Percentiles rank a stretch among this genome's conserved stretches.
Evolutionary conservation across 2,113 vertebrate species (phyloP).

Genomic region (Brachirus orientalis): DNA sequence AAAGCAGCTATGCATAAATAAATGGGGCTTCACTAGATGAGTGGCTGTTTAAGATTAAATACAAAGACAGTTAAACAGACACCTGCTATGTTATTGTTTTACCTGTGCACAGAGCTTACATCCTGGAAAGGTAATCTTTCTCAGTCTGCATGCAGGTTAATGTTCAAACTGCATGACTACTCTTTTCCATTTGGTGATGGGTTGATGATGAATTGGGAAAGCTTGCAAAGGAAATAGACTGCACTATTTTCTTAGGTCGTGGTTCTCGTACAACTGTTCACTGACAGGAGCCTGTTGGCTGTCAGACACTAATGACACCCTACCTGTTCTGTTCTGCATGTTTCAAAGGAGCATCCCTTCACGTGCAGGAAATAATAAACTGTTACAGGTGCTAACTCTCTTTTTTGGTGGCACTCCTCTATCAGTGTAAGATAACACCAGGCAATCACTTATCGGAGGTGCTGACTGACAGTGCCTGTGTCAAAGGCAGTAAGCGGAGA

Average conservation of each 20-base stretch:
- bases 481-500: slow-evolving; percentile 70
- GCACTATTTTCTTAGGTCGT: not conserved
- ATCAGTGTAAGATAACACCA: slow-evolving; percentile 72
- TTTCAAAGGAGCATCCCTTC: slow-evolving; percentile 15
- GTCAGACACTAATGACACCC: not conserved
- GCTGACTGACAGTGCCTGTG: slow-evolving; percentile 72
- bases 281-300: not conserved
- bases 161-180: slow-evolving; percentile 5
- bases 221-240: not conserved
- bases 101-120: slow-evolving; percentile 31
- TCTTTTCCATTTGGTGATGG: slow-evolving; percentile 8
- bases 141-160: slow-evolving; percentile 34
- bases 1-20: not conserved
- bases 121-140: slow-evolving; percentile 43
- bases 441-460: slow-evolving; percentile 78
- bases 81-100: slow-evolving; percentile 31
- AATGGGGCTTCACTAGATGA: not conserved
- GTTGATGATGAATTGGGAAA: not conserved
- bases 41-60: slow-evolving; percentile 11
- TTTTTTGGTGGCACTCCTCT: slow-evolving; percentile 54
- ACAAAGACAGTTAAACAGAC: slow-evolving; percentile 26
- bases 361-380: slow-evolving; percentile 76
- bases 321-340: not conserved
- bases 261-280: not conserved
- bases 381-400: slow-evolving; percentile 75